A percentile compares a stretch with the other conserved stretches of the same genome.
phyloP scores from a whole-genome alignment of 2,113 vertebrate genomes.

The Nothoprocta pentlandii region DNA sequence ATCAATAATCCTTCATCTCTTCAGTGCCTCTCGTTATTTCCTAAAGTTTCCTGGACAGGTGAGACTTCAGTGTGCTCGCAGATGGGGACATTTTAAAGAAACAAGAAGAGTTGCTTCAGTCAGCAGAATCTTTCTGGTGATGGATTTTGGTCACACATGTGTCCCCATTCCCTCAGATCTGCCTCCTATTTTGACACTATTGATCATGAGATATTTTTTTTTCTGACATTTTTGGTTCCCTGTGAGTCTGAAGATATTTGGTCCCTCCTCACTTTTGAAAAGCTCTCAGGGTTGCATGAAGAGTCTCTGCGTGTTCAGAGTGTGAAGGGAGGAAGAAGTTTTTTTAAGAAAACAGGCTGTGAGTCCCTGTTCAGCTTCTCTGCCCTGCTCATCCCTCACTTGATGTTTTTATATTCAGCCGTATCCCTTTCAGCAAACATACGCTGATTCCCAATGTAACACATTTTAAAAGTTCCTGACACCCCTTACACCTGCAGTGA shows the following conservation, averaged over 20 bases:
- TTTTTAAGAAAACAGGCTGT: neutral
- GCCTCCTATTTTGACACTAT: neutral
- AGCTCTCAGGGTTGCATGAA: neutral
- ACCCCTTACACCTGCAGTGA: neutral
- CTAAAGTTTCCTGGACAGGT: neutral
- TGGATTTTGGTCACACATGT: rapidly evolving
- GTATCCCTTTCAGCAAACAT: neutral
- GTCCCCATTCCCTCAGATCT: neutral
- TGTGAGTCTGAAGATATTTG: neutral
- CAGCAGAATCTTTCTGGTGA: neutral
- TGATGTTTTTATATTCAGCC: neutral
- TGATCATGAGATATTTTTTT: neutral
- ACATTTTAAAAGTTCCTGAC: neutral
- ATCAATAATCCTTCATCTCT: neutral
- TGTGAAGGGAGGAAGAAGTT: neutral
- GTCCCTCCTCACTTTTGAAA: neutral
- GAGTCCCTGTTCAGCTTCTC: neutral
- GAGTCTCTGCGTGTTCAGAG: neutral
- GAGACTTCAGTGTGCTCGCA: neutral
- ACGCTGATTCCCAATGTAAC: neutral
- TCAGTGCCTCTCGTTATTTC: neutral
- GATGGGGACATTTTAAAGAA: neutral
- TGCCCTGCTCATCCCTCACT: neutral
- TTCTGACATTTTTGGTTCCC: neutral
- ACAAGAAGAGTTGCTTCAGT: neutral